Percentiles rank a stretch among this genome's conserved stretches.
Conservation (phyloP, 2,113 vertebrate species). For the Australoheros scitulus region DNA sequence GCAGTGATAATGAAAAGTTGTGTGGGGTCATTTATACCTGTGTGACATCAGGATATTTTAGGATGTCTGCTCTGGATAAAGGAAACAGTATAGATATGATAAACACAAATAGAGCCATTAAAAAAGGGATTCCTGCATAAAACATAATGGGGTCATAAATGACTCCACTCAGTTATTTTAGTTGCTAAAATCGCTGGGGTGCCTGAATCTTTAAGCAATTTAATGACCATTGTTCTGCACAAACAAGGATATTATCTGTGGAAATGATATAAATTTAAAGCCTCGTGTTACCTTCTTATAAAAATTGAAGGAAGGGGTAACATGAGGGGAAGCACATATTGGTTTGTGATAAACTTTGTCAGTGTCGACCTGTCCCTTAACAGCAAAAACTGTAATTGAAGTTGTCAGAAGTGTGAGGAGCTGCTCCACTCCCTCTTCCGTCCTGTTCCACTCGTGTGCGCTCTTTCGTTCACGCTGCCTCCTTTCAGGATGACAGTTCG, state of each 20-base stretch:
- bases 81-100: background rate
- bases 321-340: background rate
- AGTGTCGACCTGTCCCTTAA: background rate
- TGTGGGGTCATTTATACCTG: background rate
- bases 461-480: conserved; percentile 53
- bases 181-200: background rate
- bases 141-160: background rate
- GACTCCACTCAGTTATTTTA: background rate
- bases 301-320: background rate
- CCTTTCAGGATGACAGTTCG: conserved; percentile 92
- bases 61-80: background rate
- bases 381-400: background rate
- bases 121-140: background rate
- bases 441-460: background rate
- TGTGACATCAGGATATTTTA: background rate
- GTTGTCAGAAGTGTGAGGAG: background rate
- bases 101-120: background rate
- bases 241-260: background rate
- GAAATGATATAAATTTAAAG: background rate
- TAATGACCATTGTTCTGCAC: background rate
- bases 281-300: background rate
- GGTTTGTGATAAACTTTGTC: background rate
- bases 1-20: background rate
- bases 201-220: background rate
- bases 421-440: background rate